phyloP scores from a whole-genome alignment of 1,140 invertebrate species.

The Phthorimaea operculella region DNA sequence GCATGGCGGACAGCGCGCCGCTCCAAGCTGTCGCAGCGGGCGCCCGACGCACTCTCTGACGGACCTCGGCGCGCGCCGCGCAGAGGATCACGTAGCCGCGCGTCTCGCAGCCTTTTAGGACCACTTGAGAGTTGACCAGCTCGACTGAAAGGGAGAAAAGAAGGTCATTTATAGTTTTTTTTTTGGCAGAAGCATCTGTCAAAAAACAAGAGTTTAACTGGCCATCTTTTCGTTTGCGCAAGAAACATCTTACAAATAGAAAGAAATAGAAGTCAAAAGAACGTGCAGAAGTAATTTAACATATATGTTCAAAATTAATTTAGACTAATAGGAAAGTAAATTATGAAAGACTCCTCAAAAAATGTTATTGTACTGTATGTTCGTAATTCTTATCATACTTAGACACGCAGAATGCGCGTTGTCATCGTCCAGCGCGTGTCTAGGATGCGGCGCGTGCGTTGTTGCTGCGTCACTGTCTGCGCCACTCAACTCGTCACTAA shows the following conservation, averaged over 20 bases:
- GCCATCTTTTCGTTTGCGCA: too few species aligned
- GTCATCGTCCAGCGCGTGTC: slow-evolving; percentile 70
- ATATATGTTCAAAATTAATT: too few species aligned
- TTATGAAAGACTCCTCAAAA: too few species aligned
- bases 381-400: slow-evolving; percentile 79
- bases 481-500: slow-evolving; percentile 87
- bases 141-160: slow-evolving; percentile 76
- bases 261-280: too few species aligned
- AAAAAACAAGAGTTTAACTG: too few species aligned
- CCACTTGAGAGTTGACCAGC: slow-evolving; percentile 95
- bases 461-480: slow-evolving; percentile 69
- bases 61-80: slow-evolving; percentile 93
- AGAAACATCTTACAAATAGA: too few species aligned
- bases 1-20: slow-evolving; percentile 96
- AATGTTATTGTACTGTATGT: too few species aligned
- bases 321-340: too few species aligned
- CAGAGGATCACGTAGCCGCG: slow-evolving; percentile 97
- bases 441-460: slow-evolving; percentile 25
- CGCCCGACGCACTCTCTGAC: slow-evolving; percentile 90
- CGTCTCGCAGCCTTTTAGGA: slow-evolving; percentile 95
- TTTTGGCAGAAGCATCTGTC: too few species aligned
- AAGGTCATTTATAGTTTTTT: too few species aligned
- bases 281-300: too few species aligned
- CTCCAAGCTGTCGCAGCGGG: slow-evolving; percentile 96
- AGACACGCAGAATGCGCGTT: slow-evolving; percentile 85